Base-by-base conservation (phyloP, 2,113 vertebrate genomes). In the Cynoglossus semilaevis region DNA sequence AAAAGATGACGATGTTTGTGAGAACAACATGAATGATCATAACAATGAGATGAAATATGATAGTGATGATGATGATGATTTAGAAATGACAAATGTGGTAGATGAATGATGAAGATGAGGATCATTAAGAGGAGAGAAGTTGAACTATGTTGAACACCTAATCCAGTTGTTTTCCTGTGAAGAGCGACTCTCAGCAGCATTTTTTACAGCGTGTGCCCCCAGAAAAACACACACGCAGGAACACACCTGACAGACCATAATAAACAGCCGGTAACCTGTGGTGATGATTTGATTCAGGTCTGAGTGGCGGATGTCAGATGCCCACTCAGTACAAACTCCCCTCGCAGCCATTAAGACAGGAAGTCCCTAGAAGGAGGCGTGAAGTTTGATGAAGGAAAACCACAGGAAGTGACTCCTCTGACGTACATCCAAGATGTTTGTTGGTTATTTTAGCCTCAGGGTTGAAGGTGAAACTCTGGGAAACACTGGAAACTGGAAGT, bases 201-300 rank as follows among this genome's bases (percentile, higher is more conserved):
- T 22, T 62, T 67, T 61, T 51, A 43, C 62, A 70, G 70, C 8
- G 9, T 10, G 2, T 15, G n/a, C 17, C 48, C 16, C 5, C 51
- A 36, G 22, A 29, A n/a, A n/a, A n/a, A 29, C 22, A 29, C 22
- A 29, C 22, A 29, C 22, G 22, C 22, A 29, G 29, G 4, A 61
- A 51, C 22, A 46, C 36, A 44, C 45, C 50, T 2, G 11, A 58
- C 59, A 71, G 52, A 40, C 63, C 74, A 76, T 61, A 72, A 70
- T 81, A 86, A 76, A 73, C 77, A 63, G 67, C 60, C 67, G 71
- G 77, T 71, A 82, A 85, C 85, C 62, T 18, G 36, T 68, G 72
- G 77, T 59, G 52, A 86, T 64, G 42, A 58, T 63, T 60, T 59
- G 79, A 64, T 87, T 69, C 70, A 79, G 70, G 63, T 50, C 57